Evolutionary conservation across 1,140 invertebrate species (phyloP), one percentile per base, ranked within the genome.

Genomic region (Sitophilus oryzae): DNA sequence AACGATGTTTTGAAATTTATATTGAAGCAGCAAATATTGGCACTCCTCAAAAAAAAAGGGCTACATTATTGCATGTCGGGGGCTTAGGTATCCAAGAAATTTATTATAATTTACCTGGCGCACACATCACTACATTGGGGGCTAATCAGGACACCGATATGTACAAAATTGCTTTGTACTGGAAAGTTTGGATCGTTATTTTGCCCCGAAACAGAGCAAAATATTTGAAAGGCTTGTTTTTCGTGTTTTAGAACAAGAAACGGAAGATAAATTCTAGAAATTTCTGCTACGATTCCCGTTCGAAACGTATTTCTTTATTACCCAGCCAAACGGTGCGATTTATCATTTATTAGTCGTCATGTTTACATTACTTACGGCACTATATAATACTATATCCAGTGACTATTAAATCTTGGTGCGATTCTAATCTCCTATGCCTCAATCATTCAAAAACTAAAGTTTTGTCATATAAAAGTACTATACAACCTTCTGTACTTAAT

Each of bases 81-180:
- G 66, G 66, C 20, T 8, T 53, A 10, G 55, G 22, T 8, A 25
- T 66, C n/a, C 65, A 67, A 58, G 63, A 68, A 56, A 57, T 68
- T 23, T 69, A 54, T 61, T 65, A 62, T 48, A 69, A 66, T 52
- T 45, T 68, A n/a, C 65, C 66, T 1, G 30, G 61, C 9, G 66
- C 61, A 16, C 30, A 62, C 44, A 44, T 51, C 20, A 47, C 40
- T 22, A 6, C 25, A 2, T 11, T 8, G 0, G 45, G 52, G 1
- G 34, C 5, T n/a, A 30, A 44, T 15, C 43, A 15, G 18, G 49
- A 48, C 16, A 58, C n/a, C n/a, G n/a, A 65, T 19, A 21, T 60
- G 0, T 64, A 55, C 43, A 21, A 52, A n/a, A 37, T 49, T 6
- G 62, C 62, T 9, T 55, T n/a, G n/a, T n/a, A n/a, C n/a, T 65